Evolutionary conservation across 2,888 invertebrate species (phyloP).

Genomic region (Melikaiella ostensackeni): DNA sequence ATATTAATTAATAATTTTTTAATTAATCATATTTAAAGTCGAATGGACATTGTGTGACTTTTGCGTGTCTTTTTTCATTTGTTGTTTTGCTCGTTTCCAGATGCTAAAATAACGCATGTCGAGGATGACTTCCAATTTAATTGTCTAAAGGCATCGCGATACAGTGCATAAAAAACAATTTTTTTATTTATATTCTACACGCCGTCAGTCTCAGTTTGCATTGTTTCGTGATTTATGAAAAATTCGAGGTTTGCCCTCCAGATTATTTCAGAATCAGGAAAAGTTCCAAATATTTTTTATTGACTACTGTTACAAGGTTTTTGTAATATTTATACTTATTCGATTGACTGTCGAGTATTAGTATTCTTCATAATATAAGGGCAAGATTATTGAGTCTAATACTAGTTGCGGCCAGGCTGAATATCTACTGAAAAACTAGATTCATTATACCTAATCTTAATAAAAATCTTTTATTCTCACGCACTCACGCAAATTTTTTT

Average conservation of each 20-base stretch:
- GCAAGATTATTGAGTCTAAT: constrained; percentile 31
- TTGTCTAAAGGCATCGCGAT: constrained; percentile 42
- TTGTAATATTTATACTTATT: constrained; percentile 61
- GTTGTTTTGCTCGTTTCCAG: constrained; percentile 32
- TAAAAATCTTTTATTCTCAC: constrained; percentile 7
- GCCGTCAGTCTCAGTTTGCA: constrained; percentile 42
- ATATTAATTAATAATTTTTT: constrained; percentile 42
- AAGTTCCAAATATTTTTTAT: constrained; percentile 58
- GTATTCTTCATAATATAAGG: constrained; percentile 47
- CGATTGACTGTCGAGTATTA: constrained; percentile 72
- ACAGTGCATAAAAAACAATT: constrained; percentile 36
- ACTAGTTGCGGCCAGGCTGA: constrained; percentile 32
- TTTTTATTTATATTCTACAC: constrained; percentile 52
- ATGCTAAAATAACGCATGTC: constrained; percentile 24
- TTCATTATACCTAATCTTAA: constrained; percentile 16
- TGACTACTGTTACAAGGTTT: constrained; percentile 67
- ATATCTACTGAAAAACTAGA: constrained; percentile 31
- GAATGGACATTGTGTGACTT: not conserved
- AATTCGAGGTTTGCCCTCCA: constrained; percentile 29
- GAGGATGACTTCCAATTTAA: constrained; percentile 27
- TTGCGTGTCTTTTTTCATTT: constrained; percentile 5
- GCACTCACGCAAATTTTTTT: not conserved
- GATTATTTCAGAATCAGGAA: constrained; percentile 50
- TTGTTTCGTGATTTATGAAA: constrained; percentile 41
- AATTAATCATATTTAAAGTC: not conserved